phyloP scores from a whole-genome alignment of 2,113 vertebrate genomes.

The Echinops telfairi region DNA sequence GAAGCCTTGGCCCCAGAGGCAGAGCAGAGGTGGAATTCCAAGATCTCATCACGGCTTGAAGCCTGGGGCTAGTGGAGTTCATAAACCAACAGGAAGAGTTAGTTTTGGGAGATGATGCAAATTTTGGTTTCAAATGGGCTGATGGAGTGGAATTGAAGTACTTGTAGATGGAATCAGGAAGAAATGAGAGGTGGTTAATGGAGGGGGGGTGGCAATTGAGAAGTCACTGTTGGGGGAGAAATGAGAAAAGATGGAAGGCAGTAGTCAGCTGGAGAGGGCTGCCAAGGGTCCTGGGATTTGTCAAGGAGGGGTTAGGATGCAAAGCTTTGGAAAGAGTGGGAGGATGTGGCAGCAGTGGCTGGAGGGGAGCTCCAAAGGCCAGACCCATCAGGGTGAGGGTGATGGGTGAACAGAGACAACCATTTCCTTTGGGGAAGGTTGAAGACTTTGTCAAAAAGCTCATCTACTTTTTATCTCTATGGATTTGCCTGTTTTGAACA shows the following conservation, averaged over 20 bases:
- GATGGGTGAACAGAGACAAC: neutral
- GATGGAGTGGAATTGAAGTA: neutral
- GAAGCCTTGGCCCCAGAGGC: neutral
- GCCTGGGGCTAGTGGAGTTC: neutral
- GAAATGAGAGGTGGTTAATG: neutral
- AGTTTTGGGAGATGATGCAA: neutral
- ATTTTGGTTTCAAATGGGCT: neutral
- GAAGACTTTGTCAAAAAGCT: neutral
- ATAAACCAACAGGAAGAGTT: conserved; percentile 31
- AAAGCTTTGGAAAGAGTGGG: neutral
- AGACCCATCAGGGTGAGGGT: neutral
- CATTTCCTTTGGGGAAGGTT: neutral
- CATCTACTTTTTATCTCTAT: neutral
- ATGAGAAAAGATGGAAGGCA: neutral
- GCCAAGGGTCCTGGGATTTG: neutral
- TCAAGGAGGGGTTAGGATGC: neutral
- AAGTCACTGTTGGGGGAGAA: neutral
- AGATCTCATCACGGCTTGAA: neutral
- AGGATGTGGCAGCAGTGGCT: neutral
- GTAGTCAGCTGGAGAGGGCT: neutral
- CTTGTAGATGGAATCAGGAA: neutral
- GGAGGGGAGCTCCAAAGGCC: neutral
- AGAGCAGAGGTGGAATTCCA: conserved; percentile 39
- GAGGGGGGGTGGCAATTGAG: neutral
- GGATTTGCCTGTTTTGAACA: neutral